phyloP scores from a whole-genome alignment of 1,140 invertebrate genomes.

The Cotesia vestalis region DNA sequence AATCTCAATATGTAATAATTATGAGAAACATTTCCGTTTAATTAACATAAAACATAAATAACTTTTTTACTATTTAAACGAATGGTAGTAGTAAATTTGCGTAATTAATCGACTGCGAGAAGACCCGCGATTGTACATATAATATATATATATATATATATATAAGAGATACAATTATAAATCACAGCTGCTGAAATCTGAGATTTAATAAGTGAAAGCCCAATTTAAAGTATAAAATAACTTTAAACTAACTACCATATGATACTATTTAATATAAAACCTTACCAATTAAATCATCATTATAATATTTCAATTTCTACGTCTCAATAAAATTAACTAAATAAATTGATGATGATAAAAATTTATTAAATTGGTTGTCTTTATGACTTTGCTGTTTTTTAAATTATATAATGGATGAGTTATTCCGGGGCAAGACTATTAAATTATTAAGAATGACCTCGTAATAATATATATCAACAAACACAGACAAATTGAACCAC shows the following conservation, averaged over 20 bases:
- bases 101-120: slow-evolving; percentile 26
- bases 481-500: slow-evolving; percentile 66
- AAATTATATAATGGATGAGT: slow-evolving; percentile 38
- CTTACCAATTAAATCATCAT: neutral
- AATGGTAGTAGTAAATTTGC: slow-evolving; percentile 5
- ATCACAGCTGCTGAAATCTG: too few relatives aligned
- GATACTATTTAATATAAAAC: neutral
- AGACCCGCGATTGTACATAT: neutral
- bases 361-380: slow-evolving; percentile 11
- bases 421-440: slow-evolving; percentile 29
- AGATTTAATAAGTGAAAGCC: slow-evolving; percentile 23
- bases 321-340: slow-evolving; percentile 6
- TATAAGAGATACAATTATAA: too few relatives aligned
- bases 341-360: neutral
- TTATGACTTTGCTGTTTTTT: slow-evolving; percentile 29
- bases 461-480: slow-evolving; percentile 60
- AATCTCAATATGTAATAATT: slow-evolving; percentile 36
- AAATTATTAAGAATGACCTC: slow-evolving; percentile 65
- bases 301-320: neutral
- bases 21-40: slow-evolving; percentile 34
- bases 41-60: slow-evolving; percentile 30
- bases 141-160: too few relatives aligned
- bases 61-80: slow-evolving; percentile 18
- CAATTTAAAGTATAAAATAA: slow-evolving; percentile 4
- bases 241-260: neutral